Conservation (phyloP, 1,140 invertebrate species). For the Tetragonula clypearis region DNA sequence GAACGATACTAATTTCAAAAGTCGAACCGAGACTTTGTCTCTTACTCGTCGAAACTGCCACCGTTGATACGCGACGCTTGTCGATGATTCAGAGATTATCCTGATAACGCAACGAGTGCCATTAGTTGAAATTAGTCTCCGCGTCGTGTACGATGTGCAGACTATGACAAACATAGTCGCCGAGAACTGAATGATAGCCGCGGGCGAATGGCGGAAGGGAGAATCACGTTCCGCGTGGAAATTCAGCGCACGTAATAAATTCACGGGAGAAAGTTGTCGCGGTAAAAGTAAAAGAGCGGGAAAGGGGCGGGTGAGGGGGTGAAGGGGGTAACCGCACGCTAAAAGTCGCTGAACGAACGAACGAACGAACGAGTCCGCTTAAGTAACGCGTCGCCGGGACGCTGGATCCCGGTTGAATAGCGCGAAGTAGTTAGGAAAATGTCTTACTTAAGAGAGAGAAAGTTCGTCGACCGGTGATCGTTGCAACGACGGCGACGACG, state of each 20-base stretch:
- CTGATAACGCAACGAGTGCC: no score
- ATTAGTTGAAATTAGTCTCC: no score
- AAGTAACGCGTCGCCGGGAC: slow-evolving; percentile 46
- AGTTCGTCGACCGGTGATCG: slow-evolving; percentile 72
- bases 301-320: not conserved
- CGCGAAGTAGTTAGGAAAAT: slow-evolving; percentile 70
- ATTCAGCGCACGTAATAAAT: slow-evolving; percentile 32
- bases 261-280: slow-evolving; percentile 21
- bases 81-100: no score
- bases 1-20: not conserved
- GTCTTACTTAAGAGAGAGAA: slow-evolving; percentile 68
- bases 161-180: no score
- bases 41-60: no score
- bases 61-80: not conserved
- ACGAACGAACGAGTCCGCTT: slow-evolving; percentile 36
- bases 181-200: not conserved
- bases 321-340: slow-evolving; percentile 34
- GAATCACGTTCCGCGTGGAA: not conserved
- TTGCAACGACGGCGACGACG: slow-evolving; percentile 75
- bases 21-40: no score
- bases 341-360: slow-evolving; percentile 43
- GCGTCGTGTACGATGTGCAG: not conserved
- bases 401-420: slow-evolving; percentile 52
- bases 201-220: not conserved
- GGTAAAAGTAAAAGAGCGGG: slow-evolving; percentile 40